A percentile compares a stretch with the other conserved stretches of the same genome.
Evolutionary conservation across 2,113 vertebrate species (phyloP).

Genomic region (Clinocottus analis): DNA sequence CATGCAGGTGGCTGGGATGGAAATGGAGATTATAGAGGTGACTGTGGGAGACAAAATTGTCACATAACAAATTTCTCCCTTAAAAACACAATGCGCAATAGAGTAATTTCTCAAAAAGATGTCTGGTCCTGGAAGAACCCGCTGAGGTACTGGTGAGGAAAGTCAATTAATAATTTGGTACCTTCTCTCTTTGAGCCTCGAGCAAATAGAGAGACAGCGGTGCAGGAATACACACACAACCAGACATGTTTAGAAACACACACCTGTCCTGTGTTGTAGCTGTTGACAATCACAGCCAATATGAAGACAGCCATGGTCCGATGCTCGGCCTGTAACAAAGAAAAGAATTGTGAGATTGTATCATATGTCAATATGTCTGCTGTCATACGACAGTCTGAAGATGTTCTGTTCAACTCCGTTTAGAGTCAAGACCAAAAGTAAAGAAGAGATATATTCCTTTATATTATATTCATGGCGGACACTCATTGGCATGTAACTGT

Average conservation of each 20-base stretch:
- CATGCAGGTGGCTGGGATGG: slow-evolving; percentile 39
- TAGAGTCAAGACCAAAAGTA: neutral
- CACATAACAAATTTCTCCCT: slow-evolving; percentile 63
- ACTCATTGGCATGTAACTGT: slow-evolving; percentile 98
- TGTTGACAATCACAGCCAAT: slow-evolving; percentile 97
- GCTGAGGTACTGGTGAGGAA: slow-evolving; percentile 13
- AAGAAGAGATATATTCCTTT: neutral
- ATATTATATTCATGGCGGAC: neutral
- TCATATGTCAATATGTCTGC: neutral
- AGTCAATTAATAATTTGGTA: slow-evolving; percentile 35
- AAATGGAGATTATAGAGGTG: slow-evolving; percentile 53
- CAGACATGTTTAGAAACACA: neutral
- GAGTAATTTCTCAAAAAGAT: slow-evolving; percentile 52
- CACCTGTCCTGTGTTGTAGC: slow-evolving; percentile 96
- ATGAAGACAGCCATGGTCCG: slow-evolving; percentile 99
- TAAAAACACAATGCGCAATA: slow-evolving; percentile 47
- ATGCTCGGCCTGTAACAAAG: slow-evolving; percentile 91
- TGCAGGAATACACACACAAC: neutral
- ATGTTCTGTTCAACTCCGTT: neutral
- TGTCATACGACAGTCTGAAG: neutral
- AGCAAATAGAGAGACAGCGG: neutral
- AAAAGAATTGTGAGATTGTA: neutral
- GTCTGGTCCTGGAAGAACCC: slow-evolving; percentile 23
- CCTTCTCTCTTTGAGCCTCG: slow-evolving; percentile 1
- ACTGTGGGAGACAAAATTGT: slow-evolving; percentile 57